A percentile compares a stretch with the other conserved stretches of the same genome.
Conservation (phyloP, 2,797 vertebrate genomes). For the Thamnophis elegans region DNA sequence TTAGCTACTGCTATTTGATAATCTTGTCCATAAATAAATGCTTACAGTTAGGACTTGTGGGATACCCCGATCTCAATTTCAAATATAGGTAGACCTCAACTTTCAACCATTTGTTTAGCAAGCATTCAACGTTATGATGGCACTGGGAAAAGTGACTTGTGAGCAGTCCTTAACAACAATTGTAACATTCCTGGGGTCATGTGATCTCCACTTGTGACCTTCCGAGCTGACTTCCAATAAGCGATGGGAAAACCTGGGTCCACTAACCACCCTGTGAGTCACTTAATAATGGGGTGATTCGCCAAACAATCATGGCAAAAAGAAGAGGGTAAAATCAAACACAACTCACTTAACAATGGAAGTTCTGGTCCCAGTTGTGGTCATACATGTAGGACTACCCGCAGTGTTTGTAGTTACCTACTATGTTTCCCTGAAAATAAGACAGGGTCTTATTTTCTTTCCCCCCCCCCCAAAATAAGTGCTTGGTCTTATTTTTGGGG, state of each 20-base stretch:
- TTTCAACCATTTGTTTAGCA: not conserved
- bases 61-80: not conserved
- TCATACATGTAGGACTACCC: not conserved
- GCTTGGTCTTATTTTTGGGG: too few relatives aligned
- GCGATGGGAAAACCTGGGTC: not conserved
- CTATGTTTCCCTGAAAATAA: too few relatives aligned
- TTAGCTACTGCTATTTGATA: not conserved
- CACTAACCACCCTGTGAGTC: not conserved
- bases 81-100: not conserved
- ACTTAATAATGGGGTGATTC: not conserved
- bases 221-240: not conserved
- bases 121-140: not conserved
- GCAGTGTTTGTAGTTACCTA: not conserved
- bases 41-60: not conserved
- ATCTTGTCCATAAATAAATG: not conserved
- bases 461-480: too few relatives aligned
- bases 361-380: too few relatives aligned
- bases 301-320: not conserved
- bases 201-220: not conserved
- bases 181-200: not conserved
- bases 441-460: too few relatives aligned
- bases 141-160: not conserved
- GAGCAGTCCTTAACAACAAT: not conserved
- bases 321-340: not conserved
- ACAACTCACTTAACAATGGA: not conserved